Evolutionary conservation across 2,113 vertebrate genomes (phyloP).

Genomic region (Vimba vimba): DNA sequence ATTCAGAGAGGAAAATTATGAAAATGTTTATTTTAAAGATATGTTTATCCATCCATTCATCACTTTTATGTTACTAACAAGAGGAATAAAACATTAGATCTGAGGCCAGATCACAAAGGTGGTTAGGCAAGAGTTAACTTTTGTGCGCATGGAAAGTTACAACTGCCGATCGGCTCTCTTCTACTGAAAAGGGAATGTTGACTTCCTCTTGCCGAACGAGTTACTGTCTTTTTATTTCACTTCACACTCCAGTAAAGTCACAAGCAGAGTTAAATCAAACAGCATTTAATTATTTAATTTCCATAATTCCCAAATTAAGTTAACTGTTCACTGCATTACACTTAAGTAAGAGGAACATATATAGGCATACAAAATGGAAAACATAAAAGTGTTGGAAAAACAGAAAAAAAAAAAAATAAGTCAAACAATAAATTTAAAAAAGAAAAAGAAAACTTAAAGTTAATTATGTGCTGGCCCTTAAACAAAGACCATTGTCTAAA

Average conservation of each 20-base stretch:
- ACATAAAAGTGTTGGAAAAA: neutral
- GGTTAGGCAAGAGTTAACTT: neutral
- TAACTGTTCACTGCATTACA: constrained; percentile 23
- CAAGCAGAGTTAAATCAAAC: neutral
- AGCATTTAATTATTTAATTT: constrained; percentile 38
- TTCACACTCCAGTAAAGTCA: neutral
- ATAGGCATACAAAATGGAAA: neutral
- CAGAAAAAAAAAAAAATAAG: neutral
- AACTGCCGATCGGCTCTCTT: neutral
- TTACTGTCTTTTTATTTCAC: neutral
- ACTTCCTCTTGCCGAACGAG: neutral
- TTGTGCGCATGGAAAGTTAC: neutral
- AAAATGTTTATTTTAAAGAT: neutral
- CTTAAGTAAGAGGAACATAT: neutral
- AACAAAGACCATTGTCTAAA: constrained; percentile 46
- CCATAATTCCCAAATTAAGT: constrained; percentile 1
- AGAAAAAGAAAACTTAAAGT: neutral
- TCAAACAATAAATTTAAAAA: neutral
- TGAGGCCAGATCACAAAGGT: neutral
- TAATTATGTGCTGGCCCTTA: constrained; percentile 35
- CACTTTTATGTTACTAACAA: neutral
- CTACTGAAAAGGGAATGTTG: too few species aligned
- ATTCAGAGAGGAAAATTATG: neutral
- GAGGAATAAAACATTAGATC: neutral
- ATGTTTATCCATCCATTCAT: neutral